Evolutionary conservation across 2,888 invertebrate genomes (phyloP), one percentile per base, ranked within the genome.

Genomic region (Scaeva pyrastri): DNA sequence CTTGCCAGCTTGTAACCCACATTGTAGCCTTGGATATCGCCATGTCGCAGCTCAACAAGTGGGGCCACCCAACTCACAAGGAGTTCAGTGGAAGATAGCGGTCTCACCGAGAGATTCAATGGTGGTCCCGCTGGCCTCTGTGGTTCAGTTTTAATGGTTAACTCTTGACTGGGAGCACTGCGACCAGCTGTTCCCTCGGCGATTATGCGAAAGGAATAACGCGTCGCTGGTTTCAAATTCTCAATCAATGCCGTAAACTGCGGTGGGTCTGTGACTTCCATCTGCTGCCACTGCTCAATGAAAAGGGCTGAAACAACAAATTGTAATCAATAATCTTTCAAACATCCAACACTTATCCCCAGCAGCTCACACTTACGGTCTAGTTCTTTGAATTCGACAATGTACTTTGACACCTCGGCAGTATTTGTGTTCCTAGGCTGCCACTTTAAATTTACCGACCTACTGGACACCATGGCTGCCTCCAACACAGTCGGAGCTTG

Each of bases 391-490:
- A 94, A 96, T 89, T 96, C 95, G 7, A 96, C 94, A 88, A 95
- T 94, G 88, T 95, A 96, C 89, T 95, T 95, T 64, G 94, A 94
- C 21, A 96, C 95, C 91, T 96, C 95, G 66, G 94, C 95, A 5
- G 95, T 94, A 88, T 96, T 96, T 76, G 95, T 94, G 62, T 93
- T 94, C 90, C 94, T 94, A 88, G 95, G 95, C 88, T 95, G 95
- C 97, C 97, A 97, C 89, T 96, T 95, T n/a, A 97, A 92, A 89
- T 95, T 95, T 14, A 96, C 95, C 12, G 95, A 95, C 56, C 96
- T 94, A 90, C 96, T 96, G 64, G 95, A 95, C 3, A 95, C 94
- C 93, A 95, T 95, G 10, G 95, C 94, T 14, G 96, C 94, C 91
- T 95, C 95, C 62, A 96, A 90, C 75, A 95, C 94, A 70, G 94